Conservation (phyloP, 2,888 invertebrate genomes). For the Eristalis tenax region DNA sequence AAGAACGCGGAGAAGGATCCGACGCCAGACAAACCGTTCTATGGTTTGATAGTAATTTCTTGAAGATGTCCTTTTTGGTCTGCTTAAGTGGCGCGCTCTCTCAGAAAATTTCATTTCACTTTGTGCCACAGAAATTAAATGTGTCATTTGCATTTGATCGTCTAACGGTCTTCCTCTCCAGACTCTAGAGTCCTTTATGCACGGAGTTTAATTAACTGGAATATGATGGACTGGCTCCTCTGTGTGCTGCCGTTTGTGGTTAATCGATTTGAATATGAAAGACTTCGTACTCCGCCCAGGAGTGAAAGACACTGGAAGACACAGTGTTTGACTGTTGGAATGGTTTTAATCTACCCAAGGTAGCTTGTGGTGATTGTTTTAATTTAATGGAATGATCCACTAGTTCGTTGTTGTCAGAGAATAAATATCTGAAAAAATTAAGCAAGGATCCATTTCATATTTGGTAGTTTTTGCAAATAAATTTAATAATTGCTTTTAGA, state of each 20-base stretch:
- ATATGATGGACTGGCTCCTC: constrained; percentile 29
- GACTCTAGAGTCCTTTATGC: constrained; percentile 7
- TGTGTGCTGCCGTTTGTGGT: constrained; percentile 13
- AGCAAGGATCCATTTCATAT: no score
- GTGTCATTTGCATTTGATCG: constrained; percentile 64
- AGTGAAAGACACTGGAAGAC: neutral
- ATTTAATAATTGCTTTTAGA: no score
- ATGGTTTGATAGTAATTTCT: constrained; percentile 46
- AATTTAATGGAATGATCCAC: neutral
- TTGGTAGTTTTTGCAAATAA: no score
- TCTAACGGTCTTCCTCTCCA: constrained; percentile 21
- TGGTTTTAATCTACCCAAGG: neutral
- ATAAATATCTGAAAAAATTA: no score
- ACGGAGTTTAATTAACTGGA: constrained; percentile 57
- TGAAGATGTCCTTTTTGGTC: constrained; percentile 44
- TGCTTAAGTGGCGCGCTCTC: constrained; percentile 46
- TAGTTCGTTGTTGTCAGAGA: neutral
- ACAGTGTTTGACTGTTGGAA: neutral
- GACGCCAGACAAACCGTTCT: constrained; percentile 4
- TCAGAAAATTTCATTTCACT: constrained; percentile 53
- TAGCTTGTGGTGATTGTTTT: neutral
- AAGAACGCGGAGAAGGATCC: neutral
- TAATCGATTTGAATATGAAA: constrained; percentile 26
- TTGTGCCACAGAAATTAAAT: constrained; percentile 60
- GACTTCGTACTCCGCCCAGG: neutral